These are phyloP conservation scores for Dysmachus trigonus DNA, from an alignment of 2,888 invertebrate species.

Conservation along the genomic window DNA sequence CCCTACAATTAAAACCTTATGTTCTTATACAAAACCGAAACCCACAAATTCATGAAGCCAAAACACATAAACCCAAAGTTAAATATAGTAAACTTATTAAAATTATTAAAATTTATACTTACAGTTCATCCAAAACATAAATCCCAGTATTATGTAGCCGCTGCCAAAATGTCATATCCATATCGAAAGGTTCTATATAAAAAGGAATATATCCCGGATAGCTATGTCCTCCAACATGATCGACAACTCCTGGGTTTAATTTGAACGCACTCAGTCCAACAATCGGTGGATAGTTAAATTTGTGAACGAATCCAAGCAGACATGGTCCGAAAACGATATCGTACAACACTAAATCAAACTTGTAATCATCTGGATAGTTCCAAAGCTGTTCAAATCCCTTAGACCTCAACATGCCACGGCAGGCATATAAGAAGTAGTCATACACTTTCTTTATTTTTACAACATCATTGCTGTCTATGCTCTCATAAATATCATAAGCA, in stretches of 20 bases:
- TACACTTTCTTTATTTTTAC: slow-evolving; percentile 34
- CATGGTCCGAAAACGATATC: slow-evolving; percentile 54
- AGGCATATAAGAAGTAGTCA: slow-evolving; percentile 44
- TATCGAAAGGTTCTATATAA: slow-evolving; percentile 22
- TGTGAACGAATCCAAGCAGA: slow-evolving; percentile 55
- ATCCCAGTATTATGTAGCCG: slow-evolving; percentile 47
- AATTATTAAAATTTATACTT: neutral
- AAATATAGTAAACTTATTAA: no score
- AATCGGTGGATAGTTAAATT: slow-evolving; percentile 54
- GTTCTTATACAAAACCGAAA: no score
- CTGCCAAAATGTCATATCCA: slow-evolving; percentile 50
- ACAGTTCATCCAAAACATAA: slow-evolving; percentile 36
- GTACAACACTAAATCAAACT: slow-evolving; percentile 56
- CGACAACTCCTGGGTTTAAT: slow-evolving; percentile 46
- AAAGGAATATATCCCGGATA: slow-evolving; percentile 53
- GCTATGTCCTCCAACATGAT: slow-evolving; percentile 49
- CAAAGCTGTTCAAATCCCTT: slow-evolving; percentile 54
- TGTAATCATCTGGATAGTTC: slow-evolving; percentile 55
- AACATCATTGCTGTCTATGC: neutral
- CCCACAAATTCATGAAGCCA: neutral
- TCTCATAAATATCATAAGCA: neutral
- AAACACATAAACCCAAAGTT: no score
- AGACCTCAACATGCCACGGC: slow-evolving; percentile 49
- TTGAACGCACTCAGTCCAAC: slow-evolving; percentile 53
- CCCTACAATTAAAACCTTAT: no score